Base-by-base conservation (phyloP, 2,113 vertebrate species). In the Suricata suricatta region DNA sequence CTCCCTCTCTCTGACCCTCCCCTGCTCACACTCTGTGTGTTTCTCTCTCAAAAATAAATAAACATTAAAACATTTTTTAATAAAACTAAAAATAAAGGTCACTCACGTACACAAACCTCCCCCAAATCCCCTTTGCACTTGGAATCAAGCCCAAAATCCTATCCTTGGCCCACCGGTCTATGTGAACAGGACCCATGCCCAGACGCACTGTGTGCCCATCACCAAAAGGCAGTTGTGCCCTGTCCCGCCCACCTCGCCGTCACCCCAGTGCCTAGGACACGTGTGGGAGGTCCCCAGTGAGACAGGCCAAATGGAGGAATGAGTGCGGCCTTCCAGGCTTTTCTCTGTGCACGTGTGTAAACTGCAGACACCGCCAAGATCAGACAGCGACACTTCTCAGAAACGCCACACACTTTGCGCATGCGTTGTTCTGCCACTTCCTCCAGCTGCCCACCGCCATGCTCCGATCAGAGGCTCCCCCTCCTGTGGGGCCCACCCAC, bases 211-310 rank as follows among this genome's bases (percentile, higher is more conserved):
- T 41, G 9, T 38, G 27, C 41, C 69, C 27, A 27, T 31, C 41
- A 0, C 33, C n/a, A n/a, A 44, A 14, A 7, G 2, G 25, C 3
- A 35, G 2, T 33, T 1, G 0, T n/a, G 13, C 2, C 52, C 33
- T 0, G n/a, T 16, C 15, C 50, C 60, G 52, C 50, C 21, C 7
- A 27, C 38, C 41, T 25, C 8, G 17, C 29, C 4, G 10, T 57
- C 52, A 35, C 47, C 76, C 71, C 41, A 10, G 63, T 1, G 16
- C 92, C 15, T 16, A 14, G 14, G 52, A 31, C 33, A 57, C 0
- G 4, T 21, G 0, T 13, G 1, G 27, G 3, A 8, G n/a, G 21
- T 13, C 47, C 77, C 5, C 68, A 19, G 47, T 16, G 64, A 82
- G 35, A 33, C 0, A 1, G 6, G 5, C 23, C 12, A 44, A n/a